Evolutionary conservation across 2,113 vertebrate species (phyloP).

Genomic region (Platysteira castanea): DNA sequence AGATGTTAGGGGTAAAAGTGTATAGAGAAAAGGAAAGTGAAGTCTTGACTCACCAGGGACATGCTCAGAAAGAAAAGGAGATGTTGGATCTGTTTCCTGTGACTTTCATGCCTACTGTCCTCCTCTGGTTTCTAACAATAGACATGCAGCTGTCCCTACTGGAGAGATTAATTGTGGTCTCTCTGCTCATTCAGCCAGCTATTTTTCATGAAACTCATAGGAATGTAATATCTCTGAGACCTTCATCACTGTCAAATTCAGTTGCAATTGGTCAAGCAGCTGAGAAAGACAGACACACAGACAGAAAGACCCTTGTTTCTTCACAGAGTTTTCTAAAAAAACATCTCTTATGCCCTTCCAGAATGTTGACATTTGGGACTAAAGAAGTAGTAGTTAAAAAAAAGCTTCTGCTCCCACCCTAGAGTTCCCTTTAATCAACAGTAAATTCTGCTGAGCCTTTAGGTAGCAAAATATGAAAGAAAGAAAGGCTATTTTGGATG

Average conservation of each 20-base stretch:
- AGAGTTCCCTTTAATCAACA: background rate
- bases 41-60: background rate
- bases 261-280: constrained; percentile 11
- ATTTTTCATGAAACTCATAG: constrained; percentile 45
- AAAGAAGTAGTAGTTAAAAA: background rate
- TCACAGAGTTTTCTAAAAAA: background rate
- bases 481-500: background rate
- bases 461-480: background rate
- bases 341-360: background rate
- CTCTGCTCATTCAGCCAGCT: constrained; percentile 18
- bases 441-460: background rate
- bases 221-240: constrained; percentile 8
- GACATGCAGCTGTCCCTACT: constrained; percentile 17
- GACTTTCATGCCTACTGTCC: background rate
- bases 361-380: background rate
- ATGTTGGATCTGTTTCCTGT: background rate
- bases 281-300: background rate
- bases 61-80: background rate
- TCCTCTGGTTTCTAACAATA: constrained; percentile 31
- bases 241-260: constrained; percentile 33
- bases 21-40: background rate
- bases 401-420: background rate
- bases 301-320: background rate
- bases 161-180: constrained; percentile 42
- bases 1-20: background rate